These are phyloP conservation scores for Sorex maritimensis DNA, from an alignment of 2,797 vertebrate genomes.

Conservation along the genomic window DNA sequence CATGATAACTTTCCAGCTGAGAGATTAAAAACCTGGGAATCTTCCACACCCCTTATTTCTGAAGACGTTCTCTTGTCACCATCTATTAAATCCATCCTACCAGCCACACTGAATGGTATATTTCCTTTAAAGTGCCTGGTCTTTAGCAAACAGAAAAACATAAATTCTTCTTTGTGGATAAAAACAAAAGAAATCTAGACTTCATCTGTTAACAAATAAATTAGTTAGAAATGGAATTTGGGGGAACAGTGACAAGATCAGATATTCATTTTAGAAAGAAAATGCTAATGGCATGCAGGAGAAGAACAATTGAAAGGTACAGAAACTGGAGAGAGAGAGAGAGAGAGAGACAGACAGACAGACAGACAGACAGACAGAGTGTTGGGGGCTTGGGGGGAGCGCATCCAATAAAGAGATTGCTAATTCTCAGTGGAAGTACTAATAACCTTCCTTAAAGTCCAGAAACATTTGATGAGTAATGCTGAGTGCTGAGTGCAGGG, in stretches of 20 bases:
- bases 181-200: constrained; percentile 11
- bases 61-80: not conserved
- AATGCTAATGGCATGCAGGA: constrained; percentile 10
- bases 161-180: not conserved
- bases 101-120: no score
- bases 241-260: not conserved
- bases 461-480: not conserved
- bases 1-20: not conserved
- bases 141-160: no score
- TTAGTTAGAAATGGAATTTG: not conserved
- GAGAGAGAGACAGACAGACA: no score
- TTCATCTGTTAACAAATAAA: constrained; percentile 1
- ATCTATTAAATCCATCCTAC: not conserved
- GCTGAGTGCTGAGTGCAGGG: not conserved
- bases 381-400: no score
- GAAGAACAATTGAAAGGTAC: not conserved
- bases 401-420: not conserved
- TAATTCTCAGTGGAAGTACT: not conserved
- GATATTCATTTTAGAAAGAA: constrained; percentile 3
- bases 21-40: not conserved
- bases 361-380: no score
- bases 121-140: no score
- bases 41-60: not conserved
- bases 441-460: not conserved
- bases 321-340: not conserved